Evolutionary conservation across 2,888 invertebrate species (phyloP), one percentile per base, ranked within the genome.

Genomic region (Drosophila hawaiiensis): DNA sequence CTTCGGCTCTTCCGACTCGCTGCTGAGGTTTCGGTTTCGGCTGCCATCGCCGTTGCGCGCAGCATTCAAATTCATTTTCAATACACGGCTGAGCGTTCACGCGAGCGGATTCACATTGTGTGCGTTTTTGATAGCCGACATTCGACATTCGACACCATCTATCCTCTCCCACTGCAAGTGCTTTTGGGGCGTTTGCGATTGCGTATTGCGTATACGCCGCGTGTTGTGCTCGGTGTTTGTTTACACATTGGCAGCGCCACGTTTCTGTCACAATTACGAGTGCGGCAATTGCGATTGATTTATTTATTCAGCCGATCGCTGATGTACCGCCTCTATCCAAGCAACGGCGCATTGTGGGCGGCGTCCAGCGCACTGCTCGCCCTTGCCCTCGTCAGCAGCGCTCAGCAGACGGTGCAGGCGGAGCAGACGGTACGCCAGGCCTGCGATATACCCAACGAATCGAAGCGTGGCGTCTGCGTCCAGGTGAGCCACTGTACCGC

Each of bases 371-470:
- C 68, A 66, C 69, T 78, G 75, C 52, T 74, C 19, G 70, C 71
- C 56, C 60, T 78, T 55, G 66, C 65, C 60, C 61, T 76, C 49
- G 33, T 47, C 70, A 31, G 41, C 47, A 52, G 63, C 60, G 60
- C 25, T 25, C 62, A 37, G 53, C 29, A 29, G 6, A 29, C 29
- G 19, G 39, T 35, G 53, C 50, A 41, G 58, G 9, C 16, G 5
- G 56, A 14, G 22, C 49, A 47, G 76, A 56, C 31, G 76, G 49
- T 31, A 12, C 67, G 43, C 5, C 76, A 71, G 16, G n/a, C 93
- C 76, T 93, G 93, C 68, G 91, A 91, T 54, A 93, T 93, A 79
- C 93, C 93, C 52, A 93, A 93, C 72, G 93, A 93, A 72, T 83
- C 87, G 39, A 91, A 91, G 72, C 83, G 82, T 19, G 93, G 93